These are phyloP conservation scores for Lampropteryx suffumata DNA, from an alignment of 2,888 invertebrate species.

Conservation along the genomic window DNA sequence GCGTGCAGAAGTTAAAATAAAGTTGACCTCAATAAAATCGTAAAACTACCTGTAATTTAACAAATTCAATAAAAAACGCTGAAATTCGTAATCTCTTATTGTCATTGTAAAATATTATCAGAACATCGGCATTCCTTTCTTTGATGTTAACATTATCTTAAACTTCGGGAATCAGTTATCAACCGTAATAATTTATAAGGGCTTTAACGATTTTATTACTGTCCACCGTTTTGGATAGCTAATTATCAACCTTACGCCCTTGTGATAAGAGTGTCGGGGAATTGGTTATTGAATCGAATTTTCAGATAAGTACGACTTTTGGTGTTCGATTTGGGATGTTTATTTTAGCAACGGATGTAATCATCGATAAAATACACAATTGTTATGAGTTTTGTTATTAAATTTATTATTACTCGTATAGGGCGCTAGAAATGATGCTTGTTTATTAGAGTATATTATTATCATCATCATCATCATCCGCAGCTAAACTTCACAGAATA, in stretches of 20 bases:
- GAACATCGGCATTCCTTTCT: constrained; percentile 8
- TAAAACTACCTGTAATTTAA: background rate
- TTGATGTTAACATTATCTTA: constrained; percentile 11
- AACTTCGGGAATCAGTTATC: constrained; percentile 25
- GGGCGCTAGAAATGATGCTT: too few relatives aligned
- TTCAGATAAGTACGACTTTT: constrained; percentile 7
- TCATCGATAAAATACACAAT: constrained; percentile 19
- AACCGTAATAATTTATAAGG: constrained; percentile 28
- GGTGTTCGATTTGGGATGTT: constrained; percentile 26
- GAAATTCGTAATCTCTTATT: constrained; percentile 11
- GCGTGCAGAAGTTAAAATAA: too few relatives aligned
- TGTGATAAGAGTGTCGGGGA: constrained; percentile 7
- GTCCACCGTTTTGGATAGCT: constrained; percentile 3
- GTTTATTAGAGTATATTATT: too few relatives aligned
- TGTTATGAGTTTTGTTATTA: constrained; percentile 2
- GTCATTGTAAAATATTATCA: constrained; percentile 13
- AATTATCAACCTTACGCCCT: constrained; percentile 14
- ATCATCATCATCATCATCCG: too few relatives aligned
- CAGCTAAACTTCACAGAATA: too few relatives aligned
- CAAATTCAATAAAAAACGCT: background rate
- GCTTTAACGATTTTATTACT: constrained; percentile 33
- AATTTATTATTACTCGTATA: too few relatives aligned
- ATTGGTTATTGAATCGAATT: background rate
- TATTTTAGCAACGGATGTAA: constrained; percentile 24
- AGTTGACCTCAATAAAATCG: too few relatives aligned